Percentiles rank a stretch among this genome's conserved stretches.
phyloP scores from a whole-genome alignment of 2,797 vertebrate genomes.

The Danio jaintianensis region DNA sequence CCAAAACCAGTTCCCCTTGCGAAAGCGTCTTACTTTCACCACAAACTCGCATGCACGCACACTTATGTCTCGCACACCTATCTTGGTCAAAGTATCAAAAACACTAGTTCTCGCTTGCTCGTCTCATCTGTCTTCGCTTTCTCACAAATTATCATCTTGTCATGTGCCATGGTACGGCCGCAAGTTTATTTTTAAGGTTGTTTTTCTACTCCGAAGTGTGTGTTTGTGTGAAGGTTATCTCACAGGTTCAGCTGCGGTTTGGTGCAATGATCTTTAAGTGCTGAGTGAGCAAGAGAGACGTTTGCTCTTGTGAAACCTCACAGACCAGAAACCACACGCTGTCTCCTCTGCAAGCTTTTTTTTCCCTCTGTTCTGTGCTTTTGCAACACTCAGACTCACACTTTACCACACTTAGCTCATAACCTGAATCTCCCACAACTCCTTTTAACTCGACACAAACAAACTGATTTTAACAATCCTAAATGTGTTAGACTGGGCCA shows the following conservation, averaged over 20 bases:
- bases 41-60: conserved; percentile 30
- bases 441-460: background rate
- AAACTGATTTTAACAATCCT: background rate
- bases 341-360: conserved; percentile 68
- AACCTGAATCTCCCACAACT: conserved; percentile 7
- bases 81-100: conserved; percentile 20
- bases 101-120: conserved; percentile 1
- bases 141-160: conserved; percentile 46
- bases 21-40: conserved; percentile 44
- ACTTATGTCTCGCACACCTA: conserved; percentile 8
- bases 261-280: conserved; percentile 73
- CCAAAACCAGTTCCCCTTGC: conserved; percentile 62
- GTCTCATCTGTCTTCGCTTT: conserved; percentile 24
- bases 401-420: conserved; percentile 9
- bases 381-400: background rate
- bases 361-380: conserved; percentile 41
- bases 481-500: conserved; percentile 22
- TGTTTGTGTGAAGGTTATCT: conserved; percentile 68
- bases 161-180: conserved; percentile 51
- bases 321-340: conserved; percentile 84
- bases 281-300: conserved; percentile 81
- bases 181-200: conserved; percentile 64
- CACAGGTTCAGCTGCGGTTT: conserved; percentile 75
- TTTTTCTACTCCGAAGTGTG: conserved; percentile 48
- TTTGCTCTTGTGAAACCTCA: conserved; percentile 77